Percentiles rank a stretch among this genome's conserved stretches.
These are phyloP conservation scores for Oreamnos americanus DNA, from an alignment of 2,113 vertebrate species.

Conservation along the genomic window DNA sequence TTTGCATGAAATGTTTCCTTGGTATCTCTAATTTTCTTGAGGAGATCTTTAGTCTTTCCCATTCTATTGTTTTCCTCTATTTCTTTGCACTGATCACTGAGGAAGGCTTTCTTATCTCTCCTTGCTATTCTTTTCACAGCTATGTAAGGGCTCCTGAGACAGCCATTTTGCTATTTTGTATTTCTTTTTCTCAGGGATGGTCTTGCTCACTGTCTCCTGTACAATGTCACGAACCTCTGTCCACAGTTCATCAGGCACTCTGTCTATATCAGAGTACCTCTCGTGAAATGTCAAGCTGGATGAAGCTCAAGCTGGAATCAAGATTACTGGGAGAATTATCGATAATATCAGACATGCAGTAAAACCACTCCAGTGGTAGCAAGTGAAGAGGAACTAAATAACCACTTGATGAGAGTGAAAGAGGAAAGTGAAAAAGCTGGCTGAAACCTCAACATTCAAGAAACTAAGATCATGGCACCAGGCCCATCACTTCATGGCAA, in stretches of 20 bases:
- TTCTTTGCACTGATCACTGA: not conserved
- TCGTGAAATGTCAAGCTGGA: not conserved
- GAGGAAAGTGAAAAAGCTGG: not conserved
- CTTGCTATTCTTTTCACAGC: not conserved
- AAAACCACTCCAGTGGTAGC: not conserved
- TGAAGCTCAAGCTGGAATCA: not conserved
- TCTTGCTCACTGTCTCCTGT: not conserved
- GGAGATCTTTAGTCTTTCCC: not conserved
- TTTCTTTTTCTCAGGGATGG: not conserved
- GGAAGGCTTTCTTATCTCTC: not conserved
- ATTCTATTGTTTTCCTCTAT: not conserved
- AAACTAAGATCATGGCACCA: not conserved
- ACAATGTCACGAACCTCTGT: not conserved
- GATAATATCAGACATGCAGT: not conserved
- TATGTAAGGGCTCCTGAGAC: not conserved
- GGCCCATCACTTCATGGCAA: not conserved
- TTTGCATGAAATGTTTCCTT: not conserved
- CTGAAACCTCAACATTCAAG: not conserved
- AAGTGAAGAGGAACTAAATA: not conserved
- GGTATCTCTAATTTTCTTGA: not conserved
- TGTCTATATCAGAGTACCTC: not conserved
- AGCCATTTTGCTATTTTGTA: not conserved
- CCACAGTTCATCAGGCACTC: not conserved
- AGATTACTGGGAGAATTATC: not conserved
- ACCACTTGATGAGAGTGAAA: not conserved